Evolutionary conservation across 1,140 invertebrate genomes (phyloP).

Genomic region (Drosophila equinoxialis): DNA sequence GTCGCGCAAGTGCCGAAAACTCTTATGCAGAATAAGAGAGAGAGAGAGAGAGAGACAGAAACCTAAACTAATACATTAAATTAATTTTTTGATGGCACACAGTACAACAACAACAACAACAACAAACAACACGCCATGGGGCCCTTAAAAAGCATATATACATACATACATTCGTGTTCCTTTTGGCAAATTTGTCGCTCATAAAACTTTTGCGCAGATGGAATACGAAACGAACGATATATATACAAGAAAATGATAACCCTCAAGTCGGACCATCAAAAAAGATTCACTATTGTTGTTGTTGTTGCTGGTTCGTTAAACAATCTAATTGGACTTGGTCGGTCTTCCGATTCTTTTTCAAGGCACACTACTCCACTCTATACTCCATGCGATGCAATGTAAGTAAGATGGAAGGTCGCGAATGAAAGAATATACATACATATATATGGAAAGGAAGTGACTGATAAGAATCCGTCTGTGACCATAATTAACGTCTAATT

Average conservation of each 20-base stretch:
- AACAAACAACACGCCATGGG: slow-evolving; percentile 13
- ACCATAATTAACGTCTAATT: no score
- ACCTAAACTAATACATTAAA: slow-evolving; percentile 71
- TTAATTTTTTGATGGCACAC: slow-evolving; percentile 50
- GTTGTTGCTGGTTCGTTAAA: slow-evolving; percentile 54
- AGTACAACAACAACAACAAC: not conserved
- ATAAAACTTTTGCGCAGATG: slow-evolving; percentile 32
- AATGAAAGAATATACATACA: no score
- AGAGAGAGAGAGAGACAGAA: slow-evolving; percentile 13
- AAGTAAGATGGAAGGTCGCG: no score
- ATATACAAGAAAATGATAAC: slow-evolving; percentile 20
- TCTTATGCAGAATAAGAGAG: slow-evolving; percentile 1
- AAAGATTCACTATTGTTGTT: not conserved
- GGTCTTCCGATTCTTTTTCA: slow-evolving; percentile 1
- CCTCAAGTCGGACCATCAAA: not conserved
- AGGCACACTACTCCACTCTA: not conserved
- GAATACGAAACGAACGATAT: not conserved
- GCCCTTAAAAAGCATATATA: slow-evolving; percentile 48
- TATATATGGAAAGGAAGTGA: no score
- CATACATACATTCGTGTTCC: not conserved
- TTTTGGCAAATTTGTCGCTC: slow-evolving; percentile 59
- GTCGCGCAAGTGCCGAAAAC: slow-evolving; percentile 16
- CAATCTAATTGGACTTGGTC: slow-evolving; percentile 57
- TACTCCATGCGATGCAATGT: no score
- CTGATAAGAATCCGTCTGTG: no score